Evolutionary conservation across 2,888 invertebrate species (phyloP).

Genomic region (Ametastegia equiseti): DNA sequence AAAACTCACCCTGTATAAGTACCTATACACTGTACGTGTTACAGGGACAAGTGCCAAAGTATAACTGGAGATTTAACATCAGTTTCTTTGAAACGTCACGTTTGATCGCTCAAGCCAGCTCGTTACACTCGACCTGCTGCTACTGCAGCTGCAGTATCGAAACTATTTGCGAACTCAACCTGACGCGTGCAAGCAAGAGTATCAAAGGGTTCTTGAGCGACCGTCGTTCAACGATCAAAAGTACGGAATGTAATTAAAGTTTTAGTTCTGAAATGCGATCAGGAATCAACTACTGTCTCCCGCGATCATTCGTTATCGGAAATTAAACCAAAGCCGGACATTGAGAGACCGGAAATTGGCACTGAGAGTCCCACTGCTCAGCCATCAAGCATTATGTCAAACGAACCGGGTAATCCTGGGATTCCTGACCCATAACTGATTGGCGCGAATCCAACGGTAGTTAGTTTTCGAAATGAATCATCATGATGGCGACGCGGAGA

Average conservation of each 20-base stretch:
- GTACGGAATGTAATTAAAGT: constrained; percentile 5
- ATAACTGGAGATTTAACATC: no score
- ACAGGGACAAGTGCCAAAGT: no score
- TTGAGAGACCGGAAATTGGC: constrained; percentile 11
- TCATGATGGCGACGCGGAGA: no score
- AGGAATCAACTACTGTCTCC: neutral
- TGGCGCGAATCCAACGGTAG: no score
- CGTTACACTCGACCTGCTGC: no score
- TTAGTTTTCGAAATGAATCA: no score
- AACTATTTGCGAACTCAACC: no score
- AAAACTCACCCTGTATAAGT: no score
- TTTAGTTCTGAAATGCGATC: neutral
- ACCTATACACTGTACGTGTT: no score
- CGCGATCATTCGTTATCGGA: neutral
- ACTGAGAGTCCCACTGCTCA: neutral
- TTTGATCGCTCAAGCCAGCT: no score
- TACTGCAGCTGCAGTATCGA: no score
- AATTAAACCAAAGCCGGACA: neutral
- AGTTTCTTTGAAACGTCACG: no score
- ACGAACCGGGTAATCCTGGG: neutral
- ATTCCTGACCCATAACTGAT: neutral
- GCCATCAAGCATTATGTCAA: neutral
- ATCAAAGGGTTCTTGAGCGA: neutral
- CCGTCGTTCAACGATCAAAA: neutral
- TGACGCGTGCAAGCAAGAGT: neutral